Evolutionary conservation across 2,888 invertebrate genomes (phyloP).

Genomic region (Dryadula phaetusa): DNA sequence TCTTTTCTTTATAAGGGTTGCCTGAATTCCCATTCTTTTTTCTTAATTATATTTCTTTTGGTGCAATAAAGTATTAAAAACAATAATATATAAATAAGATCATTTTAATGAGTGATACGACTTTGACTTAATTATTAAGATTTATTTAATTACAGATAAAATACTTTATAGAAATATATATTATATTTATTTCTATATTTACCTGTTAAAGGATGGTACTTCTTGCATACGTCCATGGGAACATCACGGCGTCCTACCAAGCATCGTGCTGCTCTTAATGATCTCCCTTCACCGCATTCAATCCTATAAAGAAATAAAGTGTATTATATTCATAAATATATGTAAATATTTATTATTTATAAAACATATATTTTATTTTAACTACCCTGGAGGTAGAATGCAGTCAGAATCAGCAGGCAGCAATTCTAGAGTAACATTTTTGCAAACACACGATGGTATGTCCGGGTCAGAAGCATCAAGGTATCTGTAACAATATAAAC

Average conservation of each 20-base stretch:
- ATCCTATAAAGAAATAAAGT: conserved; percentile 51
- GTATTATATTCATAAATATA: conserved; percentile 1
- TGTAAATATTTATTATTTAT: background rate
- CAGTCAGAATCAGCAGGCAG: conserved; percentile 76
- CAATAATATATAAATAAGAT: too few species aligned
- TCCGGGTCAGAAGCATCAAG: conserved; percentile 74
- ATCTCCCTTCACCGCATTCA: conserved; percentile 76
- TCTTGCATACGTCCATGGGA: conserved; percentile 78
- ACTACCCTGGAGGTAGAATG: conserved; percentile 72
- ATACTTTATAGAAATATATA: too few species aligned
- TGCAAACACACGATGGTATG: conserved; percentile 71
- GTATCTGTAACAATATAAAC: conserved; percentile 55
- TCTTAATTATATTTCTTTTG: too few species aligned
- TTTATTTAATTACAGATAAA: too few species aligned
- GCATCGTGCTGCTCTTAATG: conserved; percentile 72
- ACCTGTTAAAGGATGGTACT: conserved; percentile 76
- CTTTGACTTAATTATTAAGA: too few species aligned
- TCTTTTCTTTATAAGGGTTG: too few species aligned
- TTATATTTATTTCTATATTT: background rate
- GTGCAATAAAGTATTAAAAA: too few species aligned
- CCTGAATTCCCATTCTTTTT: too few species aligned
- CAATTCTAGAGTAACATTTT: conserved; percentile 70
- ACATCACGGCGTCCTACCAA: conserved; percentile 70
- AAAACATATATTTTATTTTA: conserved; percentile 2
- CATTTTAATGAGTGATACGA: too few species aligned